phyloP scores from a whole-genome alignment of 2,113 vertebrate species.

The Limnothrissa miodon region DNA sequence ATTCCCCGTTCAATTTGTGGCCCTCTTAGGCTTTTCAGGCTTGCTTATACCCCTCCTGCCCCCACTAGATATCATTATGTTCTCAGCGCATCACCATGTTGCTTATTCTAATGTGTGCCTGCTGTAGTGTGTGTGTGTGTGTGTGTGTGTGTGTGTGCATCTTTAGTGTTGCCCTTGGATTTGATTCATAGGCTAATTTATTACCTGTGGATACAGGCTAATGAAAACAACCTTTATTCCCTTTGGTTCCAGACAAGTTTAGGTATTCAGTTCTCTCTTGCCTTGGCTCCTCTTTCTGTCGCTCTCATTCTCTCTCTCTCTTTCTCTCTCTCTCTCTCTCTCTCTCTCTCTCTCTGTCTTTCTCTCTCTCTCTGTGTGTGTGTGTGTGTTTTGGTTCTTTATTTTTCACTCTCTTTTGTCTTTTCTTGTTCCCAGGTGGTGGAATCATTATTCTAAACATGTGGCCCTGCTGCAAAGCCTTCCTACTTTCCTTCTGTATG shows the following conservation, averaged over 20 bases:
- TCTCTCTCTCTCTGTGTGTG: conserved; percentile 17
- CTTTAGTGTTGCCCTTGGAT: conserved; percentile 10
- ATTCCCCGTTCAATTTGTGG: background rate
- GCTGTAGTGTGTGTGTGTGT: background rate
- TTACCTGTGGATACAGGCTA: conserved; percentile 13
- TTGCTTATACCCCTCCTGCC: background rate
- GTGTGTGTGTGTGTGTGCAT: background rate
- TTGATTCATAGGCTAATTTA: conserved; percentile 12
- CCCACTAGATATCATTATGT: background rate
- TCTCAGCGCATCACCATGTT: background rate
- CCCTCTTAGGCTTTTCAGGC: background rate
- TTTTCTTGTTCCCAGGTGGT: background rate
- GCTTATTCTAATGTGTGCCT: background rate
- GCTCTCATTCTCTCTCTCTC: conserved; percentile 1
- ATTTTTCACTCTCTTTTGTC: background rate
- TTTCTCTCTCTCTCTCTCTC: background rate
- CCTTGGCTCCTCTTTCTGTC: background rate
- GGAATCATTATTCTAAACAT: background rate
- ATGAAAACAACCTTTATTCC: conserved; percentile 13
- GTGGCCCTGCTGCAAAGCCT: background rate
- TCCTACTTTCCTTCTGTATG: background rate
- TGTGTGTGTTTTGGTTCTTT: background rate
- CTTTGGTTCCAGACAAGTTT: background rate
- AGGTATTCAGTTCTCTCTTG: conserved; percentile 1
- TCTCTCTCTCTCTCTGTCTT: background rate